Base-by-base conservation (phyloP, 2,113 vertebrate genomes). In the Lophius piscatorius region DNA sequence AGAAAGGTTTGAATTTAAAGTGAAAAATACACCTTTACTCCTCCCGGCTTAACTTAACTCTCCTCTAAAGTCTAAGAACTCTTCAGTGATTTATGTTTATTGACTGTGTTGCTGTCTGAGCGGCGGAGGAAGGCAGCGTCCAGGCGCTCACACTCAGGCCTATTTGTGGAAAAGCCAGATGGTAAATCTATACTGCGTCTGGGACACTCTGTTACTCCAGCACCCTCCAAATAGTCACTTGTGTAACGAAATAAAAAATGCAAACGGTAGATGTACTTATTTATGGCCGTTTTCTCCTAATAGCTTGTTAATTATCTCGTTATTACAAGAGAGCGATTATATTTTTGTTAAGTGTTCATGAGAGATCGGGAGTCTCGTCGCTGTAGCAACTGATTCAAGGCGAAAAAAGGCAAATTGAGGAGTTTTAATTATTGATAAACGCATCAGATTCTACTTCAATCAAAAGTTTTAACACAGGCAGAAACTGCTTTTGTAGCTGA, bases 111-210 rank as follows among this genome's bases (percentile, higher is more conserved):
- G 2, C 41, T 54, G 52, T 66, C 47, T 58, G 34, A 68, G 44
- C 17, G 10, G 35, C 47, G 5, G 55, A 69, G 62, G 17, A 50
- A 60, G 40, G 24, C 49, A 20, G 45, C 38, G 48, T 23, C n/a
- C n/a, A n/a, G 9, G 14, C 50, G 59, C 56, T 47, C 41, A 57
- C 54, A 46, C 58, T 56, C 10, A 1, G 18, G 48, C 58, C 82
- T 85, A 86, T 88, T 86, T 88, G 50, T 82, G 74, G 86, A 79
- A 41, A 50, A 26, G 35, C 57, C 85, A 81, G 70, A 80, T 82
- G 76, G 80, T 77, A 72, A 79, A 76, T 54, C 78, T 80, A 85
- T 72, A 68, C 80, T 13, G 17, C 40, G 62, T 58, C 62, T 75
- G 44, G 67, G 67, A 78, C 63, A 49, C 3, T 0, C 31, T 56